These are phyloP conservation scores for Plutella xylostella DNA, from an alignment of 2,888 invertebrate genomes.

Conservation along the genomic window DNA sequence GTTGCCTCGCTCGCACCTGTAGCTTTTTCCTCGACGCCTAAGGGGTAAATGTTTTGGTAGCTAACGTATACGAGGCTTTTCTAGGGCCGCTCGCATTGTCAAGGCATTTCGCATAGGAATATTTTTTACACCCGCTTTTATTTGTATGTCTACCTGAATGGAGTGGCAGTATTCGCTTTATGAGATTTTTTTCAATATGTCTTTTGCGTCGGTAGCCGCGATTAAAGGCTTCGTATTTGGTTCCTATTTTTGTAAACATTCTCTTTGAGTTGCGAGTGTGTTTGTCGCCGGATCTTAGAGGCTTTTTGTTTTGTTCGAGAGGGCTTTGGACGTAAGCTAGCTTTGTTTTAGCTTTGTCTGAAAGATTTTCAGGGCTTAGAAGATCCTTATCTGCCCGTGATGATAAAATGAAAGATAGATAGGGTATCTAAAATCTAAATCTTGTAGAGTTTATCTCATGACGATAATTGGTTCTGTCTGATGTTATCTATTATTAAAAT, in stretches of 20 bases:
- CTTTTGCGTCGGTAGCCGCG: slow-evolving; percentile 30
- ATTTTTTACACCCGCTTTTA: slow-evolving; percentile 63
- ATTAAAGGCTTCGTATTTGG: slow-evolving; percentile 35
- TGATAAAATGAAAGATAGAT: no score
- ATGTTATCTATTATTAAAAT: no score
- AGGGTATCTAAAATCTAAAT: no score
- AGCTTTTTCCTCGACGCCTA: slow-evolving; percentile 65
- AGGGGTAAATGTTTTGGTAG: slow-evolving; percentile 71
- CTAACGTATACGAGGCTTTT: slow-evolving; percentile 68
- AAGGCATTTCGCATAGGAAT: slow-evolving; percentile 42
- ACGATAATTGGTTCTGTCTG: no score
- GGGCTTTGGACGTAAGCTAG: not conserved
- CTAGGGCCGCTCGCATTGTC: slow-evolving; percentile 56
- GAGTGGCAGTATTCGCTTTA: slow-evolving; percentile 63
- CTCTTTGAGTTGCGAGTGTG: slow-evolving; percentile 23
- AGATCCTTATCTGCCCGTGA: no score
- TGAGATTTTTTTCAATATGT: slow-evolving; percentile 54
- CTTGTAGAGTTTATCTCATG: no score
- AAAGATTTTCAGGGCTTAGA: no score
- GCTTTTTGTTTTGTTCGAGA: slow-evolving; percentile 24
- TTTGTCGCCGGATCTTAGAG: slow-evolving; percentile 24
- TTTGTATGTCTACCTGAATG: slow-evolving; percentile 63
- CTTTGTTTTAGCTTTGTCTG: not conserved
- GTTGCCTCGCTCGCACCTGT: slow-evolving; percentile 36
- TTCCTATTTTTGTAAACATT: slow-evolving; percentile 41